Evolutionary conservation across 1,140 invertebrate genomes (phyloP), one percentile per base, ranked within the genome.

Genomic region (Drosophila gunungcola): DNA sequence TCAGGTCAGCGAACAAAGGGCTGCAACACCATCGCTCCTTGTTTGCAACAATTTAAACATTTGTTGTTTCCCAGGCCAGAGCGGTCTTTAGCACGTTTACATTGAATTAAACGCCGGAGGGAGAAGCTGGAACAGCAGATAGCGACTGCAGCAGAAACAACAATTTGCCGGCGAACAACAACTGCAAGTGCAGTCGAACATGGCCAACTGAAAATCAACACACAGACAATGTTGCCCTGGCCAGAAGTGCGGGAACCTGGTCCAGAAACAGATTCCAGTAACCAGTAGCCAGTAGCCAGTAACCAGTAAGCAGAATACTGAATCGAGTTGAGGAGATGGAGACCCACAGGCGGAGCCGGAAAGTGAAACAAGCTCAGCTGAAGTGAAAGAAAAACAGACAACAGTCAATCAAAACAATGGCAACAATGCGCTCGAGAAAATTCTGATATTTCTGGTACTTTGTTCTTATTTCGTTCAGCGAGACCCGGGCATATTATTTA

Each of bases 371-470:
- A 76, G 76, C 80, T 60, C 64, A 68, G 56, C 72, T 83, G 64
- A 79, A 86, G 83, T 83, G 83, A 83, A 86, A 86, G 79, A 83
- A 86, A 79, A 88, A 86, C 79, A 86, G 80, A 68, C 80, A 84
- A 84, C 80, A 83, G 70, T 68, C 76, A 85, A 62, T n/a, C 68
- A 62, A 81, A 88, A 88, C 75, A 89, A 88, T 76, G 75, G 62
- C 79, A 89, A 84, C 84, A 89, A 88, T 88, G 83, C 75, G 73
- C 80, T 84, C 61, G 67, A 79, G 78, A 73, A 61, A 68, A 73
- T 69, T 65, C 84, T 69, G 83, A 79, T 89, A 86, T 83, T 69
- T 75, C 54, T 61, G 12, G 54, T 42, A 62, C 77, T 78, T 79
- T 88, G 60, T 52, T 65, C 38, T 43, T 29, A 64, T 68, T 73